phyloP scores from a whole-genome alignment of 2,113 vertebrate species.

The Saimiri boliviensis region DNA sequence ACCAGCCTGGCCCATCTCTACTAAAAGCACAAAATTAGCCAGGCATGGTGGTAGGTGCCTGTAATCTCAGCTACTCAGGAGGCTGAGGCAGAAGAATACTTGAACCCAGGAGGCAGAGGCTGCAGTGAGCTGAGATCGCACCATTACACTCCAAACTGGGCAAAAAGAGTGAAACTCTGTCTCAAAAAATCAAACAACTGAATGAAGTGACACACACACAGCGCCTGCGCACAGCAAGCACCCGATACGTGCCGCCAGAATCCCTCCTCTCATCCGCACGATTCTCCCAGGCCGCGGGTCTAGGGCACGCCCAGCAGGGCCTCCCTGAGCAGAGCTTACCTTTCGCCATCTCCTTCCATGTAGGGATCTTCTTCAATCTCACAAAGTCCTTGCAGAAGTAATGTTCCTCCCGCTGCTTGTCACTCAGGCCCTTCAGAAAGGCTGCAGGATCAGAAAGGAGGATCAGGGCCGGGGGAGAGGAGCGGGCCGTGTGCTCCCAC shows the following conservation, averaged over 20 bases:
- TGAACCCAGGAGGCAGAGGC: no score
- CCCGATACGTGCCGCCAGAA: accelerated
- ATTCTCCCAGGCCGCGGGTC: not conserved
- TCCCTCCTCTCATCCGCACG: accelerated
- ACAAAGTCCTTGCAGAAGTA: conserved; percentile 85
- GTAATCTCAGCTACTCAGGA: no score
- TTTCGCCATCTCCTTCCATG: conserved; percentile 86
- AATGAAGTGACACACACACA: not conserved
- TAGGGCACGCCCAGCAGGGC: accelerated
- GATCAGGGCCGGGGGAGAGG: not conserved
- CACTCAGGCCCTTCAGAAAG: conserved; percentile 84
- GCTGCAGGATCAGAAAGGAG: conserved; percentile 73
- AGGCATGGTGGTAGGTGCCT: no score
- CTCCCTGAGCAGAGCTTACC: conserved; percentile 52
- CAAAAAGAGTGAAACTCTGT: no score
- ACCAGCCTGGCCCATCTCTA: no score
- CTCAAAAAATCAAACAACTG: no score
- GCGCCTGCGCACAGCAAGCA: not conserved
- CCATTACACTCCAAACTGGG: no score
- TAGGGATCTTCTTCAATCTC: conserved; percentile 85
- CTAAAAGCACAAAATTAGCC: no score
- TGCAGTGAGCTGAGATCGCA: no score
- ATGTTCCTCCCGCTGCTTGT: conserved; percentile 84
- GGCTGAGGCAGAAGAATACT: no score
- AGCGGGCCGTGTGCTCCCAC: accelerated